Percentiles rank a stretch among this genome's conserved stretches.
Conservation (phyloP, 2,888 invertebrate species). For the Phania funesta region DNA sequence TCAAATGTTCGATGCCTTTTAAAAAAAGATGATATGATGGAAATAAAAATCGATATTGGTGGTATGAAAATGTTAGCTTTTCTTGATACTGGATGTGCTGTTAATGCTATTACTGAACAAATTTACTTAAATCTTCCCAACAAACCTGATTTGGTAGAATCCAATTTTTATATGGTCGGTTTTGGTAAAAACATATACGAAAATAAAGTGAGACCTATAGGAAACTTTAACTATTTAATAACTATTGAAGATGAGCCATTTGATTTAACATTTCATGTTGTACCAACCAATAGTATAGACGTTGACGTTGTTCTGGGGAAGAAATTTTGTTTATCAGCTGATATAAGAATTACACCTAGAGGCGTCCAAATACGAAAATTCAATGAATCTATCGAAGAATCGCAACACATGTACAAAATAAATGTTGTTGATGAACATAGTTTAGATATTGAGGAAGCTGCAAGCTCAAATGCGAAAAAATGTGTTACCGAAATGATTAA, state of each 20-base stretch:
- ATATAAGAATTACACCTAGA: constrained; percentile 9
- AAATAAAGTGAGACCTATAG: constrained; percentile 37
- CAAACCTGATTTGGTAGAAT: constrained; percentile 11
- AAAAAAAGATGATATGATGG: not conserved
- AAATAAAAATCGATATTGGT: too few species aligned
- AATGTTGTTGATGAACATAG: constrained; percentile 13
- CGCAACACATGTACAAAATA: not conserved
- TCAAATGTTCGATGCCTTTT: not conserved
- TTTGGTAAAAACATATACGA: constrained; percentile 20
- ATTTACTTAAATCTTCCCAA: not conserved
- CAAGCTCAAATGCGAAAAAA: not conserved
- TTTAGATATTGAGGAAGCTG: constrained; percentile 21
- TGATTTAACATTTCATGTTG: constrained; percentile 44
- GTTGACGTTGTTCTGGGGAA: constrained; percentile 31
- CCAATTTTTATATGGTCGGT: constrained; percentile 35
- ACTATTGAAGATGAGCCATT: constrained; percentile 31
- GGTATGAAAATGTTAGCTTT: too few species aligned
- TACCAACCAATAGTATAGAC: constrained; percentile 31
- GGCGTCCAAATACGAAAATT: constrained; percentile 11
- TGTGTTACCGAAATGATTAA: constrained; percentile 8
- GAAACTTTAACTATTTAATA: constrained; percentile 8
- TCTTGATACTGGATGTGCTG: too few species aligned
- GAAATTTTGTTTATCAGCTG: not conserved
- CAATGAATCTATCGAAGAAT: not conserved
- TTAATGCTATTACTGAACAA: constrained; percentile 20